Evolutionary conservation across 2,113 vertebrate species (phyloP), one percentile per base, ranked within the genome.

Genomic region (Boleophthalmus pectinirostris): DNA sequence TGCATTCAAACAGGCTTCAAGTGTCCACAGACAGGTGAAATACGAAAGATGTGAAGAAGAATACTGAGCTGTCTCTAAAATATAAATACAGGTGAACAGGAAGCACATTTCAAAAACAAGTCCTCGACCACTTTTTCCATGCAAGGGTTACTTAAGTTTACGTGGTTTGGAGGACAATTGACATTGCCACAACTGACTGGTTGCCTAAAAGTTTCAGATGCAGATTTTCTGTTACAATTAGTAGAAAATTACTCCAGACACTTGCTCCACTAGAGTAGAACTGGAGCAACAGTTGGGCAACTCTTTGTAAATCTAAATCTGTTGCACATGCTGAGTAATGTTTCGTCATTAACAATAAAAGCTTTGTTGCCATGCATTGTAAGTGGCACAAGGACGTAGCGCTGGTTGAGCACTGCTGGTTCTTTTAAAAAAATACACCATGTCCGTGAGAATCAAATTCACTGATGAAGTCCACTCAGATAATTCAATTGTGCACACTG

Each of bases 271-370:
- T 24, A 66, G 68, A 72, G 78, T 82, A 66, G 35, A 58, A 53
- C 8, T 54, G 16, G 69, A 71, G 38, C 33, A 75, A 78, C 47
- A 25, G 69, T 7, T 57, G 43, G 56, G 20, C 60, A 21, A 81
- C 82, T 80, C 78, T 38, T 77, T 84, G 74, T 23, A 72, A 70
- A 75, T 72, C 70, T 73, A 66, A 85, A 87, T 74, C 80, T 79
- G 67, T 68, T 68, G 51, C 78, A 82, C 72, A 77, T 87, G 58
- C 58, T 18, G 85, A 85, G 80, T 77, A 73, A 77, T 71, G 66
- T 71, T 80, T 70, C 12, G 71, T 84, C 53, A 69, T 78, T 54
- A 47, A 82, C 80, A 90, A 84, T 54, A 29, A 58, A 21, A 60
- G 57, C 45, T 21, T 56, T 73, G 74, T 85, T 83, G 66, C 79